These are phyloP conservation scores for Ormyrus thymus DNA, from an alignment of 2,888 invertebrate species.

Conservation along the genomic window DNA sequence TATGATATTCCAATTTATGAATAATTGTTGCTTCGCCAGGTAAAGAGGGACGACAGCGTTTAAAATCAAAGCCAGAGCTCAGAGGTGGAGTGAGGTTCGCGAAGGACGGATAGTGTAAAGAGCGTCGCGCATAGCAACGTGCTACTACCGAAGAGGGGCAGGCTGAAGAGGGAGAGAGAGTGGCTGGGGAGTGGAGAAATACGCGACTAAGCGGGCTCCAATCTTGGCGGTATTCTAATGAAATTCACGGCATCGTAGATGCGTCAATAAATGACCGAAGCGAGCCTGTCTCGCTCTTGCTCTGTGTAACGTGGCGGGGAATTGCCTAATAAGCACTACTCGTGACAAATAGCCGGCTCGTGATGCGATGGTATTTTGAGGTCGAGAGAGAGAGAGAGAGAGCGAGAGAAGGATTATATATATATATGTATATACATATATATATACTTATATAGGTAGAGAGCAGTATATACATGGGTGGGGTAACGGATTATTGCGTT, in stretches of 20 bases:
- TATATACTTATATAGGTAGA: neutral
- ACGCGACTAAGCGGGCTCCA: constrained; percentile 52
- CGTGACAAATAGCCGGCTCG: constrained; percentile 73
- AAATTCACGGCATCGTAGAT: constrained; percentile 70
- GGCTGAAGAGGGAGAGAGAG: constrained; percentile 28
- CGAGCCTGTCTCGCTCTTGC: constrained; percentile 29
- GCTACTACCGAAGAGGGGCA: too few species aligned
- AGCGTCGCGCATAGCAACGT: neutral
- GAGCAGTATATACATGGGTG: constrained; percentile 32
- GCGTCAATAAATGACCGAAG: constrained; percentile 71
- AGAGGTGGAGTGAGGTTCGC: neutral
- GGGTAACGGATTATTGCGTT: constrained; percentile 71
- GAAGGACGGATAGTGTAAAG: constrained; percentile 2
- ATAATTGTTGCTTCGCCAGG: neutral
- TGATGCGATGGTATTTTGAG: constrained; percentile 72
- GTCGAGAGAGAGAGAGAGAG: constrained; percentile 55
- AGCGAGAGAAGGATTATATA: constrained; percentile 11
- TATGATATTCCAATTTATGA: constrained; percentile 50
- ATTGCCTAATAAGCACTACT: constrained; percentile 73
- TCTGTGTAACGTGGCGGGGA: constrained; percentile 62
- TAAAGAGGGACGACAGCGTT: too few species aligned
- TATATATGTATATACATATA: constrained; percentile 3
- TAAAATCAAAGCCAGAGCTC: too few species aligned
- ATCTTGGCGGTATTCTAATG: constrained; percentile 68
- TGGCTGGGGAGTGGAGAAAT: neutral